phyloP scores from a whole-genome alignment of 2,797 vertebrate genomes.

The Manis pentadactyla region DNA sequence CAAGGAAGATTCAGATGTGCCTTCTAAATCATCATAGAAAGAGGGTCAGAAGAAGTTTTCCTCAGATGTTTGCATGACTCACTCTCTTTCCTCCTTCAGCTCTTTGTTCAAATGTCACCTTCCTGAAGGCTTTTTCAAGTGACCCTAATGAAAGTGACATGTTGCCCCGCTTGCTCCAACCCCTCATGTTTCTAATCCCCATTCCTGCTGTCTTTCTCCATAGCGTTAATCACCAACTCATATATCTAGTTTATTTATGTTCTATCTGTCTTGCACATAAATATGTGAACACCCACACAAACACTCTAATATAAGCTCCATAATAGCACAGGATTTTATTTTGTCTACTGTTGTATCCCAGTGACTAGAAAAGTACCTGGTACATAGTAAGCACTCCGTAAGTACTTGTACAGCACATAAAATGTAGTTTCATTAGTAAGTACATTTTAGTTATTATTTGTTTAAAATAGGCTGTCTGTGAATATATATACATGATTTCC shows the following conservation, averaged over 20 bases:
- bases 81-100: not conserved
- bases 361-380: not conserved
- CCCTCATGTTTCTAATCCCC: not conserved
- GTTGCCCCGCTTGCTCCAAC: not conserved
- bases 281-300: not conserved
- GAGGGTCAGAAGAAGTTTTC: not conserved
- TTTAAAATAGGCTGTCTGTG: not conserved
- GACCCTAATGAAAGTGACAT: not conserved
- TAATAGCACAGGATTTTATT: not conserved
- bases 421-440: not conserved
- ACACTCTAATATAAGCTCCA: not conserved
- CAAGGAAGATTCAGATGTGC: not conserved
- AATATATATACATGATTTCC: not conserved
- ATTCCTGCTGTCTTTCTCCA: not conserved
- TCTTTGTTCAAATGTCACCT: conserved; percentile 4
- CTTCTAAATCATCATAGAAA: not conserved
- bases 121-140: not conserved
- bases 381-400: not conserved
- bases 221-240: not conserved
- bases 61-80: not conserved
- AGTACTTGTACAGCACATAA: not conserved
- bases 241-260: not conserved
- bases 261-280: not conserved
- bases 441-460: not conserved
- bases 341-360: not conserved